Conservation (phyloP, 2,888 invertebrate species). For the Pycnomerus fuliginosus region DNA sequence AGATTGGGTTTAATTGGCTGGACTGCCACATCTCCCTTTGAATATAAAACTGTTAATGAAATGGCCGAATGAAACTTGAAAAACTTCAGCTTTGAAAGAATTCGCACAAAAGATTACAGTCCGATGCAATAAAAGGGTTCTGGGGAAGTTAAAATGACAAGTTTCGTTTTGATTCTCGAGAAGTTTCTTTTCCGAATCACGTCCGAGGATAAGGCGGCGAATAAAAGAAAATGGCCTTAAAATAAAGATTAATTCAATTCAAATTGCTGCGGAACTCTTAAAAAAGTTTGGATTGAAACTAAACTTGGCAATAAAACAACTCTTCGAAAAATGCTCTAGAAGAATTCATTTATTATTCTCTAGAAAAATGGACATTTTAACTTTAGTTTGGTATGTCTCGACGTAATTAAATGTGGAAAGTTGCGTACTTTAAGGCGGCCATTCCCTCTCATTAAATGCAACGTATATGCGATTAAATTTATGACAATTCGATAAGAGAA, state of each 20-base stretch:
- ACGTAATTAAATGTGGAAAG: no score
- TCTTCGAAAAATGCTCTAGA: conserved; percentile 10
- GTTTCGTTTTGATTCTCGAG: conserved; percentile 10
- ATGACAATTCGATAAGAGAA: conserved; percentile 30
- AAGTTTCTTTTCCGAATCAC: conserved; percentile 17
- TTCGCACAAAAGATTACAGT: neutral
- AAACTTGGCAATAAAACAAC: conserved; percentile 24
- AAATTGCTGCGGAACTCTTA: conserved; percentile 30
- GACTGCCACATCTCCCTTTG: no score
- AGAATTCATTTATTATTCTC: conserved; percentile 15
- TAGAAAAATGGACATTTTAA: no score
- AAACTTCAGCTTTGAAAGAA: neutral
- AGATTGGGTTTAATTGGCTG: no score
- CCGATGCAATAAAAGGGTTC: conserved; percentile 1
- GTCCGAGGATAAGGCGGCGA: conserved; percentile 3
- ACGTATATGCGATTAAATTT: no score
- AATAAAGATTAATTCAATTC: conserved; percentile 38
- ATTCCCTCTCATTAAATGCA: no score
- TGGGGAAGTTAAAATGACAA: conserved; percentile 13
- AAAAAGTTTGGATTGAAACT: conserved; percentile 21
- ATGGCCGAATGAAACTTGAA: no score
- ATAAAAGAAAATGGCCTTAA: conserved; percentile 30
- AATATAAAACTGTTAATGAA: no score
- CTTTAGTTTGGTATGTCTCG: no score
- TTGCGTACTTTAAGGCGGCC: no score